phyloP scores from a whole-genome alignment of 2,113 vertebrate species.

The Tragelaphus strepsiceros region DNA sequence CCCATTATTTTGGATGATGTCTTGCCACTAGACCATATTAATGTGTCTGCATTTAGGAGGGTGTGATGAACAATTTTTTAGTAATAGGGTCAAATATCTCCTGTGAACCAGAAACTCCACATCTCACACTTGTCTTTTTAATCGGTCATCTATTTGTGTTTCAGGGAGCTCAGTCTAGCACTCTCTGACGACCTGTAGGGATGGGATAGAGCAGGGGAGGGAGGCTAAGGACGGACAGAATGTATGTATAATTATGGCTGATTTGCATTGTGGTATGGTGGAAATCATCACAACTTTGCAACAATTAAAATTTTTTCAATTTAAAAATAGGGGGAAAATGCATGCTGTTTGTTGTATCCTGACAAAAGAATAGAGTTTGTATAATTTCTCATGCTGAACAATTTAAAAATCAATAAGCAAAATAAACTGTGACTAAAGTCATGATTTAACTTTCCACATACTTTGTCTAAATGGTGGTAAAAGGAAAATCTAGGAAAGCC shows the following conservation, averaged over 20 bases:
- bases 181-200: not conserved
- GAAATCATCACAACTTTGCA: not conserved
- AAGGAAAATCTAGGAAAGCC: not conserved
- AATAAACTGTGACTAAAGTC: not conserved
- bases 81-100: not conserved
- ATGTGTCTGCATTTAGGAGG: not conserved
- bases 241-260: not conserved
- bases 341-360: not conserved
- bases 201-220: not conserved
- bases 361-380: not conserved
- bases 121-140: not conserved
- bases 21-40: not conserved
- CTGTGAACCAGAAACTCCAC: not conserved
- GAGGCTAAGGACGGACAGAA: not conserved
- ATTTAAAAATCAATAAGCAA: constrained; percentile 26
- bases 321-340: not conserved
- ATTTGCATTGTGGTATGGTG: not conserved
- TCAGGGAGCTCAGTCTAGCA: not conserved
- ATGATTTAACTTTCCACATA: not conserved
- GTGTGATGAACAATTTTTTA: not conserved
- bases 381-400: not conserved
- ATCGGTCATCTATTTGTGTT: not conserved
- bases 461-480: not conserved
- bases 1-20: not conserved
- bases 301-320: not conserved